A percentile compares a stretch with the other conserved stretches of the same genome.
These are phyloP conservation scores for Crypturellus tataupa DNA, from an alignment of 2,797 vertebrate species.

Conservation along the genomic window DNA sequence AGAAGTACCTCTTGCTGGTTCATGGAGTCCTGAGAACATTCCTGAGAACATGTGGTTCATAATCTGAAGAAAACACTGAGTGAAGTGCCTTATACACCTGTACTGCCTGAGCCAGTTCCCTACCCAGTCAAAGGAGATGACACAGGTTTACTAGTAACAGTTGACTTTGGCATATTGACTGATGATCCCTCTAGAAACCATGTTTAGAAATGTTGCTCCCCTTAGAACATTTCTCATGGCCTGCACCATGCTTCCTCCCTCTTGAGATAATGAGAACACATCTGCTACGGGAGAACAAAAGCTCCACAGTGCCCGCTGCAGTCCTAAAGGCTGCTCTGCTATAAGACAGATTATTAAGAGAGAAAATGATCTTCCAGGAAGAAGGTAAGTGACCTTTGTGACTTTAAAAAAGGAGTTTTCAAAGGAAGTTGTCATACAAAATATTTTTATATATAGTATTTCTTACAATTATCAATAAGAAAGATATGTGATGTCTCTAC, in stretches of 20 bases:
- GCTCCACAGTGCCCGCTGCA: rapidly evolving
- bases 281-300: not conserved
- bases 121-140: not conserved
- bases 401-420: not conserved
- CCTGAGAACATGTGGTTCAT: not conserved
- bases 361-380: not conserved
- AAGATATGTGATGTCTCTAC: not conserved
- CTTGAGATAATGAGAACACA: not conserved
- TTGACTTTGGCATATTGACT: too few species aligned
- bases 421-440: not conserved
- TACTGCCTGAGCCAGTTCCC: not conserved
- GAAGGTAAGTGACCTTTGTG: not conserved
- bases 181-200: not conserved
- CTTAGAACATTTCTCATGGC: not conserved
- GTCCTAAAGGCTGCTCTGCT: not conserved
- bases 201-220: not conserved
- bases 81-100: not conserved
- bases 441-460: not conserved
- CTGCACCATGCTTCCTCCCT: not conserved
- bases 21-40: not conserved
- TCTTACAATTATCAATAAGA: not conserved
- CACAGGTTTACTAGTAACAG: not conserved
- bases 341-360: not conserved
- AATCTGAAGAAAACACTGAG: not conserved
- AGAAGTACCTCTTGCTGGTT: not conserved